Conservation (phyloP, 2,797 vertebrate species). For the Cossypha heuglini region DNA sequence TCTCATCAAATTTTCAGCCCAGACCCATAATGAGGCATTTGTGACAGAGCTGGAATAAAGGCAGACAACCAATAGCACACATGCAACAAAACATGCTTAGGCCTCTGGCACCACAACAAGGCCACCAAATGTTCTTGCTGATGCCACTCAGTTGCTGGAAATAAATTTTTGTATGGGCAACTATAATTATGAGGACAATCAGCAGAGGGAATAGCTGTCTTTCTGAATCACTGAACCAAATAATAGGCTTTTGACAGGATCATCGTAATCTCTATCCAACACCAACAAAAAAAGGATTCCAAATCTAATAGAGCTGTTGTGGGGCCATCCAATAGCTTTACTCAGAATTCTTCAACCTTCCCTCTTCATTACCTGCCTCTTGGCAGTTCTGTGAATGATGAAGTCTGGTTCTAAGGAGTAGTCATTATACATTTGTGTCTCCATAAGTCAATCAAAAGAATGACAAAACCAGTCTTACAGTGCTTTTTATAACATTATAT, state of each 20-base stretch:
- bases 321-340: background rate
- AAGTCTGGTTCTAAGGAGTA: background rate
- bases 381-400: background rate
- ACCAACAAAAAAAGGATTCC: background rate
- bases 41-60: background rate
- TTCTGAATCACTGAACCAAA: constrained; percentile 26
- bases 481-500: background rate
- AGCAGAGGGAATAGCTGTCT: background rate
- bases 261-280: background rate
- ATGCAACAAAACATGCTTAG: background rate
- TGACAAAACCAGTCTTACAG: background rate
- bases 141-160: background rate
- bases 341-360: background rate
- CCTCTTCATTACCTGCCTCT: background rate
- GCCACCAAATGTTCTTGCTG: background rate
- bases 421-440: background rate
- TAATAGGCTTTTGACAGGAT: constrained; percentile 10
- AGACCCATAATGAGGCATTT: background rate
- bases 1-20: background rate
- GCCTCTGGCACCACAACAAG: background rate
- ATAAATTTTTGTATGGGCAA: background rate
- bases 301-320: background rate
- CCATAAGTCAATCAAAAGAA: background rate
- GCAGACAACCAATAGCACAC: background rate
- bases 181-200: background rate